phyloP scores from a whole-genome alignment of 2,797 vertebrate genomes.

The Denticeps clupeoides region DNA sequence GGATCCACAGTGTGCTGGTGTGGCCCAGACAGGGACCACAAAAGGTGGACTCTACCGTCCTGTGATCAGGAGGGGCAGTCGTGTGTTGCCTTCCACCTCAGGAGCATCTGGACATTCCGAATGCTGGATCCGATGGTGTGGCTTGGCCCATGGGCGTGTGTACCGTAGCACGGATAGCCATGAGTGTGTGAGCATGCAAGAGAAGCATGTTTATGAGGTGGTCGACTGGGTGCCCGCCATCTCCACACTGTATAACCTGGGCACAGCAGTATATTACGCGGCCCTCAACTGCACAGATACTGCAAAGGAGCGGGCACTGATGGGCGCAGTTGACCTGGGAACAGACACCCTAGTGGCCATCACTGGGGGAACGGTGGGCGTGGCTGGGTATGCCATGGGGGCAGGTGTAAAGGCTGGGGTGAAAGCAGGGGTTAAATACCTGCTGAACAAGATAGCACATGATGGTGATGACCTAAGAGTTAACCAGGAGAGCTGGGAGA shows the following conservation, averaged over 20 bases:
- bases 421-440: conserved; percentile 62
- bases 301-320: conserved; percentile 68
- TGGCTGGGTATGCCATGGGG: conserved; percentile 51
- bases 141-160: conserved; percentile 4
- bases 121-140: conserved; percentile 57
- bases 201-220: conserved; percentile 54
- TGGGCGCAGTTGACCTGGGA: conserved; percentile 69
- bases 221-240: conserved; percentile 67
- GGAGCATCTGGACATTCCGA: conserved; percentile 28
- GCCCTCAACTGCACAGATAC: conserved; percentile 60
- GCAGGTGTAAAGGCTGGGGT: conserved; percentile 65
- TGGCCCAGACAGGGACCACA: conserved; percentile 22
- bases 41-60: conserved; percentile 39
- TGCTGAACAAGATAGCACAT: conserved; percentile 48
- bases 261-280: conserved; percentile 78
- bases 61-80: conserved; percentile 47
- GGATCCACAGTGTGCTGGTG: conserved; percentile 56
- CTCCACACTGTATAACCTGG: conserved; percentile 74
- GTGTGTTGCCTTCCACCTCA: conserved; percentile 38
- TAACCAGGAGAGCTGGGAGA: conserved; percentile 53
- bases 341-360: conserved; percentile 65
- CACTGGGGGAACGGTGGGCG: conserved; percentile 43
- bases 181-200: conserved; percentile 52
- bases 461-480: conserved; percentile 48
- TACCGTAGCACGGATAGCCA: conserved; percentile 18